Base-by-base conservation (phyloP, 2,888 invertebrate species). In the Halictus quadricinctus region DNA sequence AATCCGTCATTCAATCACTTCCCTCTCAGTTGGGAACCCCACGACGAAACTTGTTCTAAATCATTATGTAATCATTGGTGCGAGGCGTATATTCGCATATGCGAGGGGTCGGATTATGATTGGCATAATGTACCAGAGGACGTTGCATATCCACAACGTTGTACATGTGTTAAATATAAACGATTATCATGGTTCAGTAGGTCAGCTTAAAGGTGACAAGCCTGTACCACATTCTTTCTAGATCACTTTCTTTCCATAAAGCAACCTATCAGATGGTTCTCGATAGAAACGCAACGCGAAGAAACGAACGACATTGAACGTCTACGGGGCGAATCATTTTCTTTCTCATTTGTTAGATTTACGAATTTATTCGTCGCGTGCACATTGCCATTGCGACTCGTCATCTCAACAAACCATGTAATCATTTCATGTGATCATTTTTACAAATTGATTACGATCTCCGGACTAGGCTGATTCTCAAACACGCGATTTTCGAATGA, bases 1-100 rank as follows among this genome's bases (percentile, higher is more conserved):
- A 90, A 90, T 90, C 89, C 89, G 90, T 87, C 74, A 90, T 87
- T 90, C 84, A 84, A 83, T 74, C 79, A 73, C 89, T 89, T 85
- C 89, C 89, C 86, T 79, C 46, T 84, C 84, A 77, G 58, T 54
- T 86, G 83, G 80, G 84, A 78, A 86, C 89, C 83, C 76, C 48
- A 78, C 81, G 13, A 75, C 80, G 73, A 89, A 90, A 84, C 83
- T 76, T 75, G 81, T 66, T 86, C 54, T 79, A 87, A 85, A 90
- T 83, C 79, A 83, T 89, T 90, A 89, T 76, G 70, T 90, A 90
- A 89, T 87, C 69, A 69, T 58, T 79, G 77, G 64, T 82, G 78
- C 79, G 81, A 83, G 43, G 70, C 76, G 73, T 66, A 60, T 79
- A 70, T 75, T 87, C 70, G 70, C 25, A 72, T 46, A 18, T 15